Evolutionary conservation across 2,113 vertebrate species (phyloP).

Genomic region (Passer montanus): DNA sequence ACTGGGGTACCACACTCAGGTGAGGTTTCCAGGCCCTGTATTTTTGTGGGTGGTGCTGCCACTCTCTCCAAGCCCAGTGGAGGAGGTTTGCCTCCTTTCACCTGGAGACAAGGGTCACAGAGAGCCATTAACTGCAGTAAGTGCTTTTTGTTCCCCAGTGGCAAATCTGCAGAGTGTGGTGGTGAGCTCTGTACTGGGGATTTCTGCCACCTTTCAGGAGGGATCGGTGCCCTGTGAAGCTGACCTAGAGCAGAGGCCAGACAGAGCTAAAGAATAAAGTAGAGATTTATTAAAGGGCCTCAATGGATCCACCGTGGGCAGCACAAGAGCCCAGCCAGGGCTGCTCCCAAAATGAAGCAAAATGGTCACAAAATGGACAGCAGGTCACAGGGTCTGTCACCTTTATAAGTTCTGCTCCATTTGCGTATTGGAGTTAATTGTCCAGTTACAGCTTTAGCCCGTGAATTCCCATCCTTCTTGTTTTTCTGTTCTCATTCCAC

Average conservation of each 20-base stretch:
- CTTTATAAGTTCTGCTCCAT: not conserved
- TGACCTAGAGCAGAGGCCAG: not conserved
- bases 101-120: not conserved
- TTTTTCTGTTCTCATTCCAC: not conserved
- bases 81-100: not conserved
- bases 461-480: not conserved
- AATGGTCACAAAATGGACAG: not conserved
- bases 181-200: not conserved
- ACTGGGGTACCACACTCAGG: rapidly evolving
- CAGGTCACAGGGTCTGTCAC: not conserved
- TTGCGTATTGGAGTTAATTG: not conserved
- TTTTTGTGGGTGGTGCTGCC: not conserved
- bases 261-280: not conserved
- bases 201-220: not conserved
- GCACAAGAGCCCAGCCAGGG: not conserved
- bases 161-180: not conserved
- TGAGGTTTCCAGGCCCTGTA: not conserved
- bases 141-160: not conserved
- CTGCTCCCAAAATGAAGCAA: not conserved
- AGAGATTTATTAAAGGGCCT: not conserved
- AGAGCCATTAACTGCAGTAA: constrained; percentile 3
- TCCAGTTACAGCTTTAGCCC: not conserved
- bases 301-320: not conserved
- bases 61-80: not conserved
- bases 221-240: not conserved